A percentile compares a stretch with the other conserved stretches of the same genome.
Evolutionary conservation across 2,113 vertebrate species (phyloP).

Genomic region (Brachypodius melanocephalos): DNA sequence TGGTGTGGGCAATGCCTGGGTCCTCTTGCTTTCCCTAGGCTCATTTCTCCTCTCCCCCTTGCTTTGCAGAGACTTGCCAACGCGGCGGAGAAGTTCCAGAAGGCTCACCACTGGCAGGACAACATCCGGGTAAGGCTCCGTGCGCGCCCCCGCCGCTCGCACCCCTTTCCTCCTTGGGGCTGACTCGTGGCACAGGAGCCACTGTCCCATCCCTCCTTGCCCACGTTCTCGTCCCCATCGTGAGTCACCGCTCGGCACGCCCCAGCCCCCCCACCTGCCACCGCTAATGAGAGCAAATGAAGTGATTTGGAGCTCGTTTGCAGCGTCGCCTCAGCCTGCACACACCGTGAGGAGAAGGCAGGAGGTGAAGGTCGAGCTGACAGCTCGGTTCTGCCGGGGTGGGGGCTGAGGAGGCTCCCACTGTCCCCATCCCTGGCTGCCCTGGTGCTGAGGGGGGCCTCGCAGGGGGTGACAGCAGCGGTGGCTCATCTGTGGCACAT

Average conservation of each 20-base stretch:
- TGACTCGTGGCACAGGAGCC: background rate
- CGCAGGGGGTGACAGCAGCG: fast-evolving
- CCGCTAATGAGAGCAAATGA: conserved; percentile 39
- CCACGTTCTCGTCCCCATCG: fast-evolving
- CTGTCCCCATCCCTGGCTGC: background rate
- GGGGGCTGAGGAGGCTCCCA: background rate
- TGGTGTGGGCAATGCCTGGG: fast-evolving
- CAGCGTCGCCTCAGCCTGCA: background rate
- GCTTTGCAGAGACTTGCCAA: conserved; percentile 85
- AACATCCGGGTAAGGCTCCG: conserved; percentile 86
- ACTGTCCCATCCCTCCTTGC: background rate
- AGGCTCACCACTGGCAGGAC: conserved; percentile 90
- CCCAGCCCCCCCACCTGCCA: background rate
- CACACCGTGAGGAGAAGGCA: background rate
- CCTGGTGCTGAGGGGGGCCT: fast-evolving
- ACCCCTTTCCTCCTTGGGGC: fast-evolving
- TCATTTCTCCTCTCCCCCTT: conserved; percentile 2
- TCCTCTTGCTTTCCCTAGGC: background rate
- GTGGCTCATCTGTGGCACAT: background rate
- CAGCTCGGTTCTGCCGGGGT: background rate
- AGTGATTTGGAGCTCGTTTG: conserved; percentile 29
- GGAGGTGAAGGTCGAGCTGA: conserved; percentile 33
- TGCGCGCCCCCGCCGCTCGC: fast-evolving
- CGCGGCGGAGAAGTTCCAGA: conserved; percentile 93
- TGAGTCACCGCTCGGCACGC: fast-evolving